Evolutionary conservation across 2,113 vertebrate species (phyloP).

Genomic region (Mus spicilegus): DNA sequence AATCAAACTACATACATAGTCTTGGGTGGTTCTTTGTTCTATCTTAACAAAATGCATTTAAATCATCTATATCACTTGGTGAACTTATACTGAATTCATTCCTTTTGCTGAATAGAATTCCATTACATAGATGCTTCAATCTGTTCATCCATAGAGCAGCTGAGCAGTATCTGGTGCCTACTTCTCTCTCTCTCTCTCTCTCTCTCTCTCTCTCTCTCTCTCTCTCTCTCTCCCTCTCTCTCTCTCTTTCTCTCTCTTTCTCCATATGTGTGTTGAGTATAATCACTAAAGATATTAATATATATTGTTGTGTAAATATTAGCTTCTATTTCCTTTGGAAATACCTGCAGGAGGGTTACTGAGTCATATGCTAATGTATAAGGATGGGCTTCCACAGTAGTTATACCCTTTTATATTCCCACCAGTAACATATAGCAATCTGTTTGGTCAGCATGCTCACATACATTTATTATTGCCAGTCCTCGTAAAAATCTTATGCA

Average conservation of each 20-base stretch:
- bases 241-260: no score
- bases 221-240: no score
- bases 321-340: constrained; percentile 48
- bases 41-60: constrained; percentile 52
- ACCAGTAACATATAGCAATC: not conserved
- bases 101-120: constrained; percentile 12
- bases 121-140: not conserved
- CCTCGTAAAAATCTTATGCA: not conserved
- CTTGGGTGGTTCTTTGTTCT: not conserved
- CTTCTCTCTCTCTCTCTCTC: not conserved
- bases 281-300: constrained; percentile 1
- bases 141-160: not conserved
- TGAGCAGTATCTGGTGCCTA: not conserved
- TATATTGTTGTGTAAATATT: not conserved
- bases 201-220: not conserved
- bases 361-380: not conserved
- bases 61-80: not conserved
- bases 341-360: not conserved
- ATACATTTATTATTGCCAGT: not conserved
- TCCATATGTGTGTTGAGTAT: not conserved
- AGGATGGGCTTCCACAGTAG: not conserved
- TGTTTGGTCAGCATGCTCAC: not conserved
- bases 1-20: not conserved
- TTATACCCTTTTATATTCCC: not conserved
- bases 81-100: not conserved